phyloP scores from a whole-genome alignment of 2,113 vertebrate species.

The Prunella fulvescens region DNA sequence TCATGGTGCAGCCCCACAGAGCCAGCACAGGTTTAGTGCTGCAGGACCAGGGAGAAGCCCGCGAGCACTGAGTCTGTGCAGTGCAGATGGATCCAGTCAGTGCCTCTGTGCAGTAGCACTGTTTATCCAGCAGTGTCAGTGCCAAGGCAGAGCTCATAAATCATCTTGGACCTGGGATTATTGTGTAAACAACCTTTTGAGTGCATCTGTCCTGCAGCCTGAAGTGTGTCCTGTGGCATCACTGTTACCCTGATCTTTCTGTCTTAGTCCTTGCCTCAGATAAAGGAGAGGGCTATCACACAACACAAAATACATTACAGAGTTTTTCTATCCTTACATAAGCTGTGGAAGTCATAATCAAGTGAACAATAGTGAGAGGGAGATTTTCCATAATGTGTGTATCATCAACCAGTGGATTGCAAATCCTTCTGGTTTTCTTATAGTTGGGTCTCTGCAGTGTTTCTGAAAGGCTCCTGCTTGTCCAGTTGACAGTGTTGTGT shows the following conservation, averaged over 20 bases:
- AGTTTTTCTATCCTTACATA: neutral
- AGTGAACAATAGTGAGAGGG: neutral
- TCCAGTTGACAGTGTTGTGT: neutral
- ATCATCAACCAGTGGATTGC: neutral
- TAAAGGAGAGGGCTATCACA: neutral
- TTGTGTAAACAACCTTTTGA: neutral
- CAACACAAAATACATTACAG: neutral
- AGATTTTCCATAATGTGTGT: neutral
- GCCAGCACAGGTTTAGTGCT: neutral
- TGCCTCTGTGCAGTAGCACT: neutral
- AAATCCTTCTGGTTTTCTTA: neutral
- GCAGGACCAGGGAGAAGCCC: fast-evolving
- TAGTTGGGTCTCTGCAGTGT: neutral
- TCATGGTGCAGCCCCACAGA: fast-evolving
- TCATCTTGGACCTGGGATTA: neutral
- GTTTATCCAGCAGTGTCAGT: neutral
- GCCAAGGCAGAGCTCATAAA: neutral
- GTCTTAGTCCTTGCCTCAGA: neutral
- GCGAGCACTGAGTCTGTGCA: neutral
- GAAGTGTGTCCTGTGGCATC: neutral
- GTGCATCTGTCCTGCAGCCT: neutral
- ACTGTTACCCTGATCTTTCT: neutral
- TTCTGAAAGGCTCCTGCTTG: neutral
- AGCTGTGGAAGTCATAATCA: neutral
- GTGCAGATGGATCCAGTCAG: neutral